Evolutionary conservation across 2,888 invertebrate species (phyloP).

Genomic region (Drosophila yooni): DNA sequence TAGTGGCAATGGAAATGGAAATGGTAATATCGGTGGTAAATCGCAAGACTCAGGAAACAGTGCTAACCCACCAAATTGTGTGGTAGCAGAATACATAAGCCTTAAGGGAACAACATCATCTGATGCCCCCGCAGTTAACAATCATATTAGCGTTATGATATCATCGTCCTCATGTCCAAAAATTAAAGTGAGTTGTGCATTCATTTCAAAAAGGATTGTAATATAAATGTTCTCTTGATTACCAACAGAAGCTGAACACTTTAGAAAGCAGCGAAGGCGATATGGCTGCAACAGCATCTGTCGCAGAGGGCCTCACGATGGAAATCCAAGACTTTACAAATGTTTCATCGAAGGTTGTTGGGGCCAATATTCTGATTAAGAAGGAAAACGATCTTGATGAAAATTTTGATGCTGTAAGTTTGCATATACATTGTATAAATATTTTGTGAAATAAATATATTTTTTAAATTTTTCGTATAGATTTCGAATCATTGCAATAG

Average conservation of each 20-base stretch:
- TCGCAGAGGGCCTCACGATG: conserved; percentile 35
- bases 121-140: conserved; percentile 48
- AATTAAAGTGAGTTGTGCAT: conserved; percentile 52
- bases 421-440: neutral
- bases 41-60: conserved; percentile 38
- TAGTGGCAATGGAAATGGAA: conserved; percentile 28
- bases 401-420: conserved; percentile 93
- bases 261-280: conserved; percentile 49
- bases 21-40: conserved; percentile 21
- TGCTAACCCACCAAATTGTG: conserved; percentile 44
- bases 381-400: conserved; percentile 86
- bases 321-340: conserved; percentile 58
- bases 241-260: conserved; percentile 47
- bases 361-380: conserved; percentile 50
- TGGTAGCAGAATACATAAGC: conserved; percentile 34
- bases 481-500: conserved; percentile 96
- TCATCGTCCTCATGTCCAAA: conserved; percentile 50
- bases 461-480: conserved; percentile 87
- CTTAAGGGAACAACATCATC: conserved; percentile 45
- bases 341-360: conserved; percentile 55
- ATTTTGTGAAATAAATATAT: neutral
- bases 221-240: neutral
- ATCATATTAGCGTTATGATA: conserved; percentile 46
- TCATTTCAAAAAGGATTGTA: neutral
- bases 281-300: conserved; percentile 30